Evolutionary conservation across 2,113 vertebrate genomes (phyloP), one percentile per base, ranked within the genome.

Genomic region (Sisor rabdophorus): DNA sequence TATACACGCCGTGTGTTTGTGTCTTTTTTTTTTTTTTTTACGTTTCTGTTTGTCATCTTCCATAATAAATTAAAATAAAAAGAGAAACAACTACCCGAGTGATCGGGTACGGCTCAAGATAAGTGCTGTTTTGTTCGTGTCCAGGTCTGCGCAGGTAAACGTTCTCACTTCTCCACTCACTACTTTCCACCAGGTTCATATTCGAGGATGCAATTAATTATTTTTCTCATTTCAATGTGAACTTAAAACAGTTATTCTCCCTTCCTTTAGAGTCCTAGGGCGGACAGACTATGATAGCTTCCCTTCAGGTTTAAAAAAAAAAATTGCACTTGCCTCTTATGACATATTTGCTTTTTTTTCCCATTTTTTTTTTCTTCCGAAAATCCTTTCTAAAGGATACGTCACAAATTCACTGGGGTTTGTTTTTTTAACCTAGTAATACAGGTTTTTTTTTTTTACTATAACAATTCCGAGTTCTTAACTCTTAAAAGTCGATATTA

Each of bases 281-380:
- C 93, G 93, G 90, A 95, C 94, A 95, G 97, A 99, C 97, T 99
- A 91, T 91, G 92, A 95, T 95, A 93, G 93, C 93, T 94, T 94
- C 96, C 95, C 95, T 94, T 97, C 95, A 96, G 92, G 92, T 92
- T 93, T 93, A 90, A n/a, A n/a, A n/a, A n/a, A n/a, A n/a, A n/a
- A n/a, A 95, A 98, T 98, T 98, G 97, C 95, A 98, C 96, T 95
- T 98, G 95, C 96, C 96, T 98, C 95, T 95, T 86, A 93, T 91
- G 89, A 93, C 87, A 93, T 91, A 86, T 81, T 81, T 81, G 81
- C 77, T 88, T 87, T 88, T 82, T 81, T 80, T 80, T 77, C 82
- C 75, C 84, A 71, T 47, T 60, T 47, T 60, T 84, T 64, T 87
- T 86, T 84, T 85, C 60, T 87, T 85, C 84, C 84, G 61, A 77